Evolutionary conservation across 2,797 vertebrate species (phyloP), one percentile per base, ranked within the genome.

Genomic region (Odontamblyopus lacepedii): DNA sequence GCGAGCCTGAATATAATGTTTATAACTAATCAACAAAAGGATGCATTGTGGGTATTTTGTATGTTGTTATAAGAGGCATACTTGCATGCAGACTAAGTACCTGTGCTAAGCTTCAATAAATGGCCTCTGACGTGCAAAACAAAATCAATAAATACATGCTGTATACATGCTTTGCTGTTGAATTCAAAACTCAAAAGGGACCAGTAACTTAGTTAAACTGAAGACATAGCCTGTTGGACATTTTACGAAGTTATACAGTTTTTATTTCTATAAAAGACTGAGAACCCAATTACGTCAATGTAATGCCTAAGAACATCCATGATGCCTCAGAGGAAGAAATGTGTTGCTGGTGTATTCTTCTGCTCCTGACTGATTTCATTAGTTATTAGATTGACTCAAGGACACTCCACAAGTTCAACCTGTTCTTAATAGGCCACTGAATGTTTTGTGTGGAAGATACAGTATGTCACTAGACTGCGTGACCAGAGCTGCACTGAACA

Each of bases 281-380:
- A 84, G 83, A 88, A 85, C 85, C 13, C 2, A 15, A 13, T 48
- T 48, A 48, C 44, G 13, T 48, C 44, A 48, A 48, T 48, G 85
- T 78, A 87, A 89, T 85, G 85, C 76, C 69, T 53, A 75, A 76
- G 83, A 77, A 83, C 86, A 80, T 72, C 67, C 19, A 23, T 56
- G 9, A 26, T 50, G 64, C 60, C 60, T 29, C n/a, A 57, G 12
- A 2, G 26, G 53, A 64, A 50, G 60, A 64, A 48, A 15, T 29
- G 53, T 62, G 48, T 69, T 59, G 65, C 59, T 29, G 67, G 32
- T 69, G 55, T 44, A 44, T 71, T 23, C 35, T 63, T 38, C 56
- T 67, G 64, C 67, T 35, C 32, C 35, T 27, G 41, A n/a, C 15
- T 69, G 30, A 18, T 29, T 64, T 73, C 55, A 69, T 65, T 73